phyloP scores from a whole-genome alignment of 2,113 vertebrate genomes.

The Coptodon bakossiorum region DNA sequence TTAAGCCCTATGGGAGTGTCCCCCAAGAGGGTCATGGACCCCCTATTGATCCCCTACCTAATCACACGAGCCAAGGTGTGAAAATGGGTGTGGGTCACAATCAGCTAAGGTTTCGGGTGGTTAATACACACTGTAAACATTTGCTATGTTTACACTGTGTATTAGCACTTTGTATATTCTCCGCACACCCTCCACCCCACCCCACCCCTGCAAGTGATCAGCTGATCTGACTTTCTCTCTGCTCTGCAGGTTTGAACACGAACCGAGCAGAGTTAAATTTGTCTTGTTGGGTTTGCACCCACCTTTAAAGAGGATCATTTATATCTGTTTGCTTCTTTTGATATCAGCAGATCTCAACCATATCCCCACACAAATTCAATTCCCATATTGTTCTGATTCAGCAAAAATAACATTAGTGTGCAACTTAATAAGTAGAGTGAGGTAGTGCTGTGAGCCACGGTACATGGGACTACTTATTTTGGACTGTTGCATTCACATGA shows the following conservation, averaged over 20 bases:
- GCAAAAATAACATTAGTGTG: not conserved
- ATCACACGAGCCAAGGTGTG: not conserved
- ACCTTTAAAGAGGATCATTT: not conserved
- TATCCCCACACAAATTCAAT: not conserved
- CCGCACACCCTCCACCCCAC: not conserved
- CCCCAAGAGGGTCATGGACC: not conserved
- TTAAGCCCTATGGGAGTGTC: not conserved
- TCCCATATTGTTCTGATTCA: not conserved
- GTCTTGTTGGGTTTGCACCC: not conserved
- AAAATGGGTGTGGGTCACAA: not conserved
- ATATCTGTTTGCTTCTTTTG: not conserved
- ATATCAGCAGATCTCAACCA: not conserved
- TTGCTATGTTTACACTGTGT: not conserved
- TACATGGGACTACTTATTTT: not conserved
- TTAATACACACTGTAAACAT: not conserved
- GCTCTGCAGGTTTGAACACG: not conserved
- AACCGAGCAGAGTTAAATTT: not conserved
- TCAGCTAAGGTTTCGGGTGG: not conserved
- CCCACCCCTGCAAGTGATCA: not conserved
- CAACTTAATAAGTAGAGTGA: not conserved
- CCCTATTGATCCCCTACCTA: not conserved
- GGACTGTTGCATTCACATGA: not conserved
- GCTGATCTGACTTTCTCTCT: not conserved
- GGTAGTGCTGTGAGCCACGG: not conserved
- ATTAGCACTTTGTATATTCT: rapidly evolving